These are phyloP conservation scores for Eupristina koningsbergeri DNA, from an alignment of 1,140 invertebrate species.

Conservation along the genomic window DNA sequence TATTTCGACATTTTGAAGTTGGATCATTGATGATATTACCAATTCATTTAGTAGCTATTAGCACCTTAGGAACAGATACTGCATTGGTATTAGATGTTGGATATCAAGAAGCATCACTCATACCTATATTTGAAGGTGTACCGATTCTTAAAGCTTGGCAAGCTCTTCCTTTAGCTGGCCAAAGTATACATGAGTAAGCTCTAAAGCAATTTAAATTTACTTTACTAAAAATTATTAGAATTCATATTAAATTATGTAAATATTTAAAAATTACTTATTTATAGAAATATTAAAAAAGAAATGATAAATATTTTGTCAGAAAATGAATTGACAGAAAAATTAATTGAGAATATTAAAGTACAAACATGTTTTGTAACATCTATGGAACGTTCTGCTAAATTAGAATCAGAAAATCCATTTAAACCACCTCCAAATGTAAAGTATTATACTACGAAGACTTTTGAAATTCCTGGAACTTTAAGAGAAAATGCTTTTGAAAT, in stretches of 20 bases:
- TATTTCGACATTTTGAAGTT: constrained; percentile 95
- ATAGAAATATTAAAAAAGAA: constrained; percentile 61
- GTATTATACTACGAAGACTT: constrained; percentile 80
- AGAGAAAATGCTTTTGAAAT: constrained; percentile 87
- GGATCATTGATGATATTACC: constrained; percentile 80
- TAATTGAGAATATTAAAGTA: constrained; percentile 83
- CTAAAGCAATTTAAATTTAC: not conserved
- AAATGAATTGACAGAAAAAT: constrained; percentile 72
- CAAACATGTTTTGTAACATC: constrained; percentile 89
- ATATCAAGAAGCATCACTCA: constrained; percentile 85
- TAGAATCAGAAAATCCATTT: constrained; percentile 71
- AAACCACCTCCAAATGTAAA: constrained; percentile 76
- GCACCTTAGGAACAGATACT: constrained; percentile 83
- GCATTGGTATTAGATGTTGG: constrained; percentile 90
- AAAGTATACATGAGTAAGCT: constrained; percentile 78
- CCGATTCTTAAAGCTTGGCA: constrained; percentile 87
- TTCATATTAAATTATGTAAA: constrained; percentile 18
- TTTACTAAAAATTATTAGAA: not conserved
- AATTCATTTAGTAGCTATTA: constrained; percentile 84
- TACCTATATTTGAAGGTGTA: constrained; percentile 90
- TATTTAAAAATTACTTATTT: constrained; percentile 44
- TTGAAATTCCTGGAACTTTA: constrained; percentile 80
- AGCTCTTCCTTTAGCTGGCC: constrained; percentile 81
- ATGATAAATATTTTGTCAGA: constrained; percentile 61
- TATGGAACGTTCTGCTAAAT: constrained; percentile 78